These are phyloP conservation scores for Micromesistius poutassou DNA, from an alignment of 2,797 vertebrate species.

Conservation along the genomic window DNA sequence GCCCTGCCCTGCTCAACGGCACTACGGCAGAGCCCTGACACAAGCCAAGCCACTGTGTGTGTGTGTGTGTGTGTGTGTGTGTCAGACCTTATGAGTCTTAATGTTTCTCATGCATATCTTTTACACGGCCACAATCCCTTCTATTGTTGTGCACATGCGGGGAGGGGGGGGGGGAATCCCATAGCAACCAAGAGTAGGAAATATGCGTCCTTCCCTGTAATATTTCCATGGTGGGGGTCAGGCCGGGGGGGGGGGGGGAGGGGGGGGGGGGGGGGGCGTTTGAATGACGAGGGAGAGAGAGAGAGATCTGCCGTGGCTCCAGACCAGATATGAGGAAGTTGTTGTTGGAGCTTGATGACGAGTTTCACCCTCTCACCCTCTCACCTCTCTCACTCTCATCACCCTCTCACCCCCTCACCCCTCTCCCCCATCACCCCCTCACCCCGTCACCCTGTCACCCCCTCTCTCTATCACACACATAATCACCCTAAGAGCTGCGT, in stretches of 20 bases:
- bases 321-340: not conserved
- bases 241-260: slow-evolving; percentile 12
- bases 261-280: slow-evolving; percentile 4
- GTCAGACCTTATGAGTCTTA: slow-evolving; percentile 21
- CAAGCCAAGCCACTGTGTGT: slow-evolving; percentile 19
- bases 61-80: not conserved
- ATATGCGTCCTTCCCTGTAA: slow-evolving; percentile 43
- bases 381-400: not conserved
- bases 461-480: too few relatives aligned
- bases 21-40: slow-evolving; percentile 7
- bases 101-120: slow-evolving; percentile 64
- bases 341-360: not conserved
- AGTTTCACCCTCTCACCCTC: not conserved
- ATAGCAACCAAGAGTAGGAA: slow-evolving; percentile 51
- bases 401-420: slow-evolving; percentile 12
- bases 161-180: slow-evolving; percentile 21
- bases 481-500: too few relatives aligned
- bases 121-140: slow-evolving; percentile 59
- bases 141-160: slow-evolving; percentile 49
- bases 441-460: too few relatives aligned
- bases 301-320: not conserved
- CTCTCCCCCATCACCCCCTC: slow-evolving; percentile 36
- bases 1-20: slow-evolving; percentile 33
- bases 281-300: not conserved
- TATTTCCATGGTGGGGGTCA: slow-evolving; percentile 25